Percentiles rank a stretch among this genome's conserved stretches.
phyloP scores from a whole-genome alignment of 1,140 invertebrate genomes.

The Pachypeltis micranthus region DNA sequence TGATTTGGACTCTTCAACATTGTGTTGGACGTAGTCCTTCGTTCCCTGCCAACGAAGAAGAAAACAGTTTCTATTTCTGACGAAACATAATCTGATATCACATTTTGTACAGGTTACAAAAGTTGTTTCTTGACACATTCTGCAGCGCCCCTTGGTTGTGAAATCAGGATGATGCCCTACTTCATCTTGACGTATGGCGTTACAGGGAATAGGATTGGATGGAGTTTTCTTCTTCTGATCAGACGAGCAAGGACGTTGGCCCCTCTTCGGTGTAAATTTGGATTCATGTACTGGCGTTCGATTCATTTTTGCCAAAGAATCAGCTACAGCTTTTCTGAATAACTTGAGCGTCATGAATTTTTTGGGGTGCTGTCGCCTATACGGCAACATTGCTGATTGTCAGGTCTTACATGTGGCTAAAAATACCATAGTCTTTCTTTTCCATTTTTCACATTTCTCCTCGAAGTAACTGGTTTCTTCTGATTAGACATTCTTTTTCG shows the following conservation, averaged over 20 bases:
- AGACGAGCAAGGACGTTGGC: background rate
- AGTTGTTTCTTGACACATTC: background rate
- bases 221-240: background rate
- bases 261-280: slow-evolving; percentile 2
- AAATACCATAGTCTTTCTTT: slow-evolving; percentile 10
- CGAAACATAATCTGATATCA: background rate
- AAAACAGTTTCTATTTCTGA: background rate
- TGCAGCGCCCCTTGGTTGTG: background rate
- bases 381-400: slow-evolving; percentile 24
- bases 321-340: background rate
- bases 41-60: too few species aligned
- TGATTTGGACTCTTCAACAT: too few species aligned
- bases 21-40: too few species aligned
- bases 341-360: background rate
- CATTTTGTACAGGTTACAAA: background rate
- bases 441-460: background rate
- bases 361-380: background rate
- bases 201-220: background rate
- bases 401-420: slow-evolving; percentile 25
- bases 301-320: background rate
- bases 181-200: background rate
- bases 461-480: background rate
- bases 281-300: background rate
- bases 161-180: background rate
- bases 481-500: background rate